Conservation (phyloP, 2,888 invertebrate species). For the Hetaerina titia region DNA sequence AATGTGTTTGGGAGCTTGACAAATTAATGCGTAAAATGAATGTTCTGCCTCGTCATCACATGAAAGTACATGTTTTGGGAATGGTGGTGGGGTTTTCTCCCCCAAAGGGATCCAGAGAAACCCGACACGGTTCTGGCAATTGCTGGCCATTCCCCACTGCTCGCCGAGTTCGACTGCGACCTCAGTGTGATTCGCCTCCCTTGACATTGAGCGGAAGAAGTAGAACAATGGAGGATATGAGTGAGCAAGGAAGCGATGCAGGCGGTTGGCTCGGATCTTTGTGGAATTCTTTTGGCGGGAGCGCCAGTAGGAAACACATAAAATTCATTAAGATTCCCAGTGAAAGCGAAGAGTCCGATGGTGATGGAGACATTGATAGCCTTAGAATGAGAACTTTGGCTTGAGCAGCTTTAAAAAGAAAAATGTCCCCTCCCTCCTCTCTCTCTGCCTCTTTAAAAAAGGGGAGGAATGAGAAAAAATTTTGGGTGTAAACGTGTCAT, state of each 20-base stretch:
- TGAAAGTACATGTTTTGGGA: conserved; percentile 17
- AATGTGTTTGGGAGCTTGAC: not conserved
- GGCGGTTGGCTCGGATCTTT: conserved; percentile 51
- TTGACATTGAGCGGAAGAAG: conserved; percentile 10
- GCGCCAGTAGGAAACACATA: conserved; percentile 43
- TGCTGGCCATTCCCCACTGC: conserved; percentile 46
- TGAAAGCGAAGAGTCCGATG: conserved; percentile 50
- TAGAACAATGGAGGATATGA: not conserved
- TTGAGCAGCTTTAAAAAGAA: not conserved
- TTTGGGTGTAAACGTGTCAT: not conserved
- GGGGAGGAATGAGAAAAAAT: not conserved
- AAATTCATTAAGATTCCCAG: conserved; percentile 56
- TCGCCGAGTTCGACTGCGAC: not conserved
- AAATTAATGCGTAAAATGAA: not conserved
- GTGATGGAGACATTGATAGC: conserved; percentile 45
- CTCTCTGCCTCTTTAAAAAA: not conserved
- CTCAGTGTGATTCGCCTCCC: not conserved
- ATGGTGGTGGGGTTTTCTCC: conserved; percentile 38
- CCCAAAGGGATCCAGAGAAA: conserved; percentile 53
- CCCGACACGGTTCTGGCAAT: conserved; percentile 35
- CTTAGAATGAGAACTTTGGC: conserved; percentile 57
- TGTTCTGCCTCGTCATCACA: not conserved
- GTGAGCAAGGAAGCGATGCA: not conserved
- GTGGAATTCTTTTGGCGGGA: conserved; percentile 41
- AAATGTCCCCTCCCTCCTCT: not conserved